Base-by-base conservation (phyloP, 2,797 vertebrate species). In the Rhyacichthys aspro region DNA sequence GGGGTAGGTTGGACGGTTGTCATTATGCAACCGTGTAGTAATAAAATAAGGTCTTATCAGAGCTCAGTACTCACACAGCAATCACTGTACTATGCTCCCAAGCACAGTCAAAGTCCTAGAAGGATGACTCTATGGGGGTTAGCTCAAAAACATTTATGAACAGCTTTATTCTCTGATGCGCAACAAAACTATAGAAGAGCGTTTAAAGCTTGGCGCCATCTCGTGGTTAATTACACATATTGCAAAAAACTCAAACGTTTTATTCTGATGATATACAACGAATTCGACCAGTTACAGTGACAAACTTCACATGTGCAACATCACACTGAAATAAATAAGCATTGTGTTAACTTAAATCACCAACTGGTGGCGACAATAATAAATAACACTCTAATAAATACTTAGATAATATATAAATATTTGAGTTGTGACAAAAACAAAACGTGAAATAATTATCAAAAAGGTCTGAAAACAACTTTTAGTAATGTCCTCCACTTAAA, bases 301-400 rank as follows among this genome's bases (percentile, higher is more conserved):
- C 63, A 74, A 33, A 78, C 62, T 72, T 23, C 2, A 23, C 67
- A 76, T 49, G 80, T 78, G 85, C 83, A 85, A 85, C 76, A 73
- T 52, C 78, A 85, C 72, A 42, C 78, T 55, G 57, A 76, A 70
- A 83, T 87, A 88, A 86, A 89, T 87, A 89, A 57, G 18, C 16
- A 74, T 67, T 68, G 12, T 11, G 67, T 60, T 59, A 71, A 83
- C 19, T 76, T 66, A 82, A 73, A 76, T 55, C 8, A 68, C 43
- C 49, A 71, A 46, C 43, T 37, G 16, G 42, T 57, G 38, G 44
- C 9, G 23, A 28, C 5, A 14, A 11, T 8, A 84, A 89, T 89
- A 90, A 88, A 87, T 88, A 86, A 79, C 54, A 73, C 33, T 63
- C 33, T 83, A 85, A 81, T 80, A 88, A 82, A 90, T 79, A 84